Percentiles rank a stretch among this genome's conserved stretches.
phyloP scores from a whole-genome alignment of 2,113 vertebrate species.

The Laterallus jamaicensis region DNA sequence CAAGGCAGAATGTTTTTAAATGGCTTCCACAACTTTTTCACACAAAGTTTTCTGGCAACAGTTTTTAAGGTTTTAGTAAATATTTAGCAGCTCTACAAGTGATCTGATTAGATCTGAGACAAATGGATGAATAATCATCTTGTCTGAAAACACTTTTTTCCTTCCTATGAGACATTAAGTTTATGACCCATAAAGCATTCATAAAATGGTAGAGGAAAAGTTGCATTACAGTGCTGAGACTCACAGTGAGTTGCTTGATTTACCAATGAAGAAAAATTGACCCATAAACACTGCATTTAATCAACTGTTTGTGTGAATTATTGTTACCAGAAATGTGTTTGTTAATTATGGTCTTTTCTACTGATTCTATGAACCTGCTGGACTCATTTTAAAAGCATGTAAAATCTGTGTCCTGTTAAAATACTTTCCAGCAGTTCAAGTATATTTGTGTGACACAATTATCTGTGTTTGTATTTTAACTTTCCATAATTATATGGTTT shows the following conservation, averaged over 20 bases:
- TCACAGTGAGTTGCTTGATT: neutral
- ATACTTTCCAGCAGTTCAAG: constrained; percentile 22
- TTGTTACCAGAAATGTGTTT: constrained; percentile 13
- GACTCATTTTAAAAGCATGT: neutral
- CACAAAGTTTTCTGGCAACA: neutral
- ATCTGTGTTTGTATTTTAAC: constrained; percentile 24
- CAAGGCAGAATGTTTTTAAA: neutral
- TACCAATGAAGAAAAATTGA: neutral
- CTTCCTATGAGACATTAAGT: neutral
- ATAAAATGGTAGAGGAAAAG: neutral
- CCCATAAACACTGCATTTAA: neutral
- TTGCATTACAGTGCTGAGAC: neutral
- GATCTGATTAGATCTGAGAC: neutral
- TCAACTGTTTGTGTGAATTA: neutral
- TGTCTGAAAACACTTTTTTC: neutral
- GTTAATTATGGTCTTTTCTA: neutral
- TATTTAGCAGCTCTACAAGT: neutral
- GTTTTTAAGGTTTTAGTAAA: neutral
- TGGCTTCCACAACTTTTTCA: neutral
- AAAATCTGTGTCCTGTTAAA: constrained; percentile 6
- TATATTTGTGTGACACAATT: constrained; percentile 14
- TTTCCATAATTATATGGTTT: neutral
- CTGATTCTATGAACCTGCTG: neutral
- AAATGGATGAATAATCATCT: neutral
- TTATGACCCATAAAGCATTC: neutral